These are phyloP conservation scores for Agapostemon virescens DNA, from an alignment of 2,888 invertebrate species.

Conservation along the genomic window DNA sequence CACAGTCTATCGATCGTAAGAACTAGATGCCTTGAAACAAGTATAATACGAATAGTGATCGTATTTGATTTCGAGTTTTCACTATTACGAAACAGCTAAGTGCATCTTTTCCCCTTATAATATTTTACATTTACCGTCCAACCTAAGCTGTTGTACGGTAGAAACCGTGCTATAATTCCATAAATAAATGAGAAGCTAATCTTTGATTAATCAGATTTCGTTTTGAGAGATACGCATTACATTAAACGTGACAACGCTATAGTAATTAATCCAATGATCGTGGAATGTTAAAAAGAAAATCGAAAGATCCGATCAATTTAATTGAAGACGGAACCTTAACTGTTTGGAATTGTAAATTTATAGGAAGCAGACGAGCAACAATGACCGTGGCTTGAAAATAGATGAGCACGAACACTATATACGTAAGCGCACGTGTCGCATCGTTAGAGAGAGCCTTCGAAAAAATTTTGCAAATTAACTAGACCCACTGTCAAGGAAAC, in stretches of 20 bases:
- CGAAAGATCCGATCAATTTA: constrained; percentile 2
- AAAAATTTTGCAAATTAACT: constrained; percentile 42
- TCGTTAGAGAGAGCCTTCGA: constrained; percentile 16
- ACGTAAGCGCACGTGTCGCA: not conserved
- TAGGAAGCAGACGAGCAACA: constrained; percentile 12
- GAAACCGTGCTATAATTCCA: not conserved
- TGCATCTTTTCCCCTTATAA: not conserved
- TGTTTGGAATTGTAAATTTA: constrained; percentile 7
- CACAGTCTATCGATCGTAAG: not conserved
- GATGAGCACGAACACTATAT: constrained; percentile 12
- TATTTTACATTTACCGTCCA: not conserved
- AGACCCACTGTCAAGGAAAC: not conserved
- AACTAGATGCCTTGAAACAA: not conserved
- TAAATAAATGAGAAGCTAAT: not conserved
- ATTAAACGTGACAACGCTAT: not conserved
- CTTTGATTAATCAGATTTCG: not conserved
- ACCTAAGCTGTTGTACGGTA: not conserved
- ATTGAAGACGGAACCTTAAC: not conserved
- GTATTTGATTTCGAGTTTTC: not conserved
- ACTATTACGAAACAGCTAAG: not conserved
- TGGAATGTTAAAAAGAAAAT: not conserved
- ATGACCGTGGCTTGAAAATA: constrained; percentile 9
- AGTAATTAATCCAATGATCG: not conserved
- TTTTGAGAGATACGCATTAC: not conserved
- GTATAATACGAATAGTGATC: not conserved